A percentile compares a stretch with the other conserved stretches of the same genome.
Evolutionary conservation across 2,113 vertebrate genomes (phyloP).

Genomic region (Hepsetus odoe): DNA sequence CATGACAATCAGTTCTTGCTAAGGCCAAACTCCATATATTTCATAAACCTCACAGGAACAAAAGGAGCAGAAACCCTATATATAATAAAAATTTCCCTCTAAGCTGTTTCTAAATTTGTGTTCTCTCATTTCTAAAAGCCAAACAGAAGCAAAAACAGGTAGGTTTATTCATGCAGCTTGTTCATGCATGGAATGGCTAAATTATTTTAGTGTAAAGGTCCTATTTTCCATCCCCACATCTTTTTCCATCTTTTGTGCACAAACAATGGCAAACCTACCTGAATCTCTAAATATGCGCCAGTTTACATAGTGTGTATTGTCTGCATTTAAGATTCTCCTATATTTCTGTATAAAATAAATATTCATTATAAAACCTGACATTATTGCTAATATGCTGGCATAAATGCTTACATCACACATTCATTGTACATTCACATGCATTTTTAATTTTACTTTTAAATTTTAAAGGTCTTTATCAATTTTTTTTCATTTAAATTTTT

Average conservation of each 20-base stretch:
- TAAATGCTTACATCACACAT: background rate
- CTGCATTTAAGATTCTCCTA: background rate
- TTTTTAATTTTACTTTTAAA: background rate
- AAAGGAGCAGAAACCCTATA: background rate
- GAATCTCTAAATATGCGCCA: background rate
- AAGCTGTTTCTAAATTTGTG: conserved; percentile 62
- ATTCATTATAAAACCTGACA: background rate
- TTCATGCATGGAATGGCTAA: conserved; percentile 8
- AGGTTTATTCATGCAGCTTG: conserved; percentile 60
- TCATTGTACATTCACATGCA: background rate
- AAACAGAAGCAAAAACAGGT: conserved; percentile 99
- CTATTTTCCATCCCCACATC: background rate
- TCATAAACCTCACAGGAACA: background rate
- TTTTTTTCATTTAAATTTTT: background rate
- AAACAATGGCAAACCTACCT: background rate
- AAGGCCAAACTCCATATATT: background rate
- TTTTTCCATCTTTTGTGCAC: background rate
- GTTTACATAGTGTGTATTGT: background rate
- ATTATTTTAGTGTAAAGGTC: background rate
- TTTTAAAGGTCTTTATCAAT: background rate
- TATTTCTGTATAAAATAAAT: background rate
- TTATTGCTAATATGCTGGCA: background rate
- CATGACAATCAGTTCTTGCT: background rate
- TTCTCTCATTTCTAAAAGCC: conserved; percentile 84
- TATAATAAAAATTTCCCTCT: background rate